A percentile compares a stretch with the other conserved stretches of the same genome.
These are phyloP conservation scores for Hoplodrina blanda DNA, from an alignment of 2,888 invertebrate genomes.

Conservation along the genomic window DNA sequence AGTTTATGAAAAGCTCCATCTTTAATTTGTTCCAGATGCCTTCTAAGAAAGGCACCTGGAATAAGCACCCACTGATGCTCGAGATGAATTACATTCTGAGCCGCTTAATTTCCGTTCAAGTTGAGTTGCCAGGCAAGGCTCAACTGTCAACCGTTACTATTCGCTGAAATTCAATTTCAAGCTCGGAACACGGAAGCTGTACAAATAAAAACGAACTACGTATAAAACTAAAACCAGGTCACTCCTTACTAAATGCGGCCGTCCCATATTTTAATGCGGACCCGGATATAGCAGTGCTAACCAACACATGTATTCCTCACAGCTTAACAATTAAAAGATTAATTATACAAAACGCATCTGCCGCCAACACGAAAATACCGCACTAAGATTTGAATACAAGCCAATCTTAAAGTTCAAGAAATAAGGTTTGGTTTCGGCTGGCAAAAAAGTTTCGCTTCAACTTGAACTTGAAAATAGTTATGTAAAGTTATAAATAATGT, in stretches of 20 bases:
- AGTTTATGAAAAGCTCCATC: background rate
- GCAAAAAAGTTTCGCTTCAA: constrained; percentile 51
- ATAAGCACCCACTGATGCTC: background rate
- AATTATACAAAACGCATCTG: constrained; percentile 53
- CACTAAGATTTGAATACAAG: constrained; percentile 12
- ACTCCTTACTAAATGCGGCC: background rate
- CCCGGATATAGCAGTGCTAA: constrained; percentile 28
- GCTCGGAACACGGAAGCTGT: background rate
- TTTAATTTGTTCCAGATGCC: background rate
- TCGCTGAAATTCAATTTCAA: background rate
- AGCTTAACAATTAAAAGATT: constrained; percentile 53
- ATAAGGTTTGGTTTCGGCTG: constrained; percentile 35
- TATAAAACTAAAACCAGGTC: background rate
- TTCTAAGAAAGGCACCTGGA: too few relatives aligned
- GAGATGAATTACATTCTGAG: background rate
- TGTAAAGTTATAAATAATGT: constrained; percentile 60
- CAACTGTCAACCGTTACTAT: background rate
- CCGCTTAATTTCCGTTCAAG: background rate
- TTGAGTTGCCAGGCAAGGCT: background rate
- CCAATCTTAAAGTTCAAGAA: background rate
- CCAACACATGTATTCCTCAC: constrained; percentile 38
- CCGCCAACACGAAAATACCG: constrained; percentile 64
- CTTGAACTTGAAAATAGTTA: constrained; percentile 71
- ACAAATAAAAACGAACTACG: background rate
- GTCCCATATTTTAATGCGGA: constrained; percentile 11